These are phyloP conservation scores for Onychostruthus taczanowskii DNA, from an alignment of 2,113 vertebrate genomes.

Conservation along the genomic window DNA sequence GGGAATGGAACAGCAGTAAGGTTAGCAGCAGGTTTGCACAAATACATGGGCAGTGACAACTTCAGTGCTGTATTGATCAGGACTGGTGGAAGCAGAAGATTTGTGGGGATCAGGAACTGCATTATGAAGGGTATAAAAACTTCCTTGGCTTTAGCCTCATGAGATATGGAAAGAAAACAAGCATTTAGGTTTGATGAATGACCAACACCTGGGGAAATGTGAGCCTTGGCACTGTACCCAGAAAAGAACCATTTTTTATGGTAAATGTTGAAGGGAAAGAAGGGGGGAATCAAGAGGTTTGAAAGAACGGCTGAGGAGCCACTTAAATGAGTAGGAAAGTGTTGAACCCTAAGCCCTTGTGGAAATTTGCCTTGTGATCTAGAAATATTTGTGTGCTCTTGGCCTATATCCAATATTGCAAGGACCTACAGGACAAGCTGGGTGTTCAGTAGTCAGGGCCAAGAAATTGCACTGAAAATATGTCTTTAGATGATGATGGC, in stretches of 20 bases:
- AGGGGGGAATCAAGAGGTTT: background rate
- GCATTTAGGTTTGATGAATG: background rate
- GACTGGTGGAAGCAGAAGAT: conserved; percentile 1
- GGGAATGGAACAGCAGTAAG: background rate
- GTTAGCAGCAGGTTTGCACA: background rate
- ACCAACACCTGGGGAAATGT: background rate
- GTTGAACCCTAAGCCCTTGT: background rate
- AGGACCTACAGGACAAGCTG: background rate
- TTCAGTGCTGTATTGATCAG: conserved; percentile 48
- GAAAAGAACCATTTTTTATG: background rate
- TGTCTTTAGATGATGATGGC: background rate
- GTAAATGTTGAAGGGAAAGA: background rate
- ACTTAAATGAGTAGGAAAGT: background rate
- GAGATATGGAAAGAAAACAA: conserved; percentile 22
- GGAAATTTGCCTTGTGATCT: background rate
- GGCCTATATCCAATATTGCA: background rate
- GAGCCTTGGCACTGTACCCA: background rate
- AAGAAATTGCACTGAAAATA: background rate
- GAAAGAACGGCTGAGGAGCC: background rate
- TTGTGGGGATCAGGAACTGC: conserved; percentile 22
- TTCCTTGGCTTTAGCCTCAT: background rate
- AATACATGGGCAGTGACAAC: background rate
- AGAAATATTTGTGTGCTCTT: background rate
- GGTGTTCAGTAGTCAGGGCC: background rate
- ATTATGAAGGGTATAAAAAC: conserved; percentile 36